Base-by-base conservation (phyloP, 2,888 invertebrate genomes). In the Lucinisca nassula region DNA sequence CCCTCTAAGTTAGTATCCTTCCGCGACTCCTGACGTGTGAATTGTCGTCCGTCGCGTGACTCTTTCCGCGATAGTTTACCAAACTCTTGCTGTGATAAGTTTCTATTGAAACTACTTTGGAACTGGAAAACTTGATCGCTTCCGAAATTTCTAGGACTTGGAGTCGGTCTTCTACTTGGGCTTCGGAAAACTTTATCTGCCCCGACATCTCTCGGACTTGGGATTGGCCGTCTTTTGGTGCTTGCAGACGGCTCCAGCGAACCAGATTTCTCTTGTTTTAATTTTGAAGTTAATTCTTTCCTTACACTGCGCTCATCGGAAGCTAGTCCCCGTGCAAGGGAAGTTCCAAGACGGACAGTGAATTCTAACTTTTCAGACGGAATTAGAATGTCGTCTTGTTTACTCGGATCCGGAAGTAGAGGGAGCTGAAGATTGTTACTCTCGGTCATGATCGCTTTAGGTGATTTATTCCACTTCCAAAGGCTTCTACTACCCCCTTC, bases 301-400 rank as follows among this genome's bases (percentile, higher is more conserved):
- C 37, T 77, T 51, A 40, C 81, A 61, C 30, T 84, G 27, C 72
- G 58, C 8, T 70, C 55, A 12, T 81, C 80, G 17, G 27, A 27
- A 4, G 82, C 82, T 14, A 74, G 45, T 24, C 85, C 89, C 55
- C 93, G 79, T 21, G 90, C 86, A 0, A 93, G 72, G 0, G 91
- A 91, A 2, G 92, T 84, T 14, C 93, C 93, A 12, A 93, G 84
- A 49, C 93, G 82, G 4, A 92, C 91, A 30, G 89, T 84, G 67
- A 93, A 92, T 74, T 92, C 92, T 1, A 91, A 81, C 12, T 77
- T 80, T 55, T 90, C 91, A 24, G 67, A 45, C 8, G 51, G 67
- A n/a, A 45, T 70, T n/a, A 82, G 79, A 14, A 67, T 76, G n/a
- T 89, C 84, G 32, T 88, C 87, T 10, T 45, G 35, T 58, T 90